Conservation (phyloP, 2,797 vertebrate species). For the Microctenopoma steveboyesi region DNA sequence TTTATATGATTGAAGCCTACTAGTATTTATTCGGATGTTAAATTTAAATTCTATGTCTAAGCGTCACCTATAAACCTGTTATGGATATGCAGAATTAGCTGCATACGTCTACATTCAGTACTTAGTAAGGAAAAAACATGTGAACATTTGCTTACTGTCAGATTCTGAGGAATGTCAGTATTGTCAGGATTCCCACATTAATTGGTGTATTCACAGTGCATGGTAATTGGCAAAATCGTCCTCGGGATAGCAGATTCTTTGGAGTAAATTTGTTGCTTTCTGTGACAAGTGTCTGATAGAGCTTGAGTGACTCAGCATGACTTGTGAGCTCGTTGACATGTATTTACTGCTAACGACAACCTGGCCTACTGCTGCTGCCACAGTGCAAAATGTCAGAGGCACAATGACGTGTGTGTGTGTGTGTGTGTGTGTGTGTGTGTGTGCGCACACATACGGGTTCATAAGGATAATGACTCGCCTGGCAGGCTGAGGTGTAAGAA, state of each 20-base stretch:
- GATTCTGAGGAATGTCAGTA: conserved; percentile 27
- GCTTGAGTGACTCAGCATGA: conserved; percentile 51
- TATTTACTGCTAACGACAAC: conserved; percentile 52
- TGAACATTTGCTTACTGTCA: conserved; percentile 8
- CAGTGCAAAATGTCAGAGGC: conserved; percentile 47
- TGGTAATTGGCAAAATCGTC: conserved; percentile 20
- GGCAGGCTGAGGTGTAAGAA: conserved; percentile 47
- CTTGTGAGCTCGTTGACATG: conserved; percentile 46
- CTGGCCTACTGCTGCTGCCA: conserved; percentile 41
- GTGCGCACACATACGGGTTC: conserved; percentile 22
- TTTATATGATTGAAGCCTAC: neutral
- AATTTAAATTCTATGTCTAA: neutral
- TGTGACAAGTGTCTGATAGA: conserved; percentile 38
- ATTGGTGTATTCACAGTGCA: neutral
- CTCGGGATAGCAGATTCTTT: conserved; percentile 15
- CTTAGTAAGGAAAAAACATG: neutral
- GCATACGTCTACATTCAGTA: neutral
- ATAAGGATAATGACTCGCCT: conserved; percentile 51
- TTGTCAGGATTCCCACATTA: conserved; percentile 19
- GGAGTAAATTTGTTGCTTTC: conserved; percentile 33
- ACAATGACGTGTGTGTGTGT: neutral
- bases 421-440: conserved; percentile 10
- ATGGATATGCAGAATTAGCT: neutral
- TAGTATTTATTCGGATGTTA: neutral
- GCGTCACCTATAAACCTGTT: neutral